Base-by-base conservation (phyloP, 2,888 invertebrate genomes). In the Trichogramma dendrolimi region DNA sequence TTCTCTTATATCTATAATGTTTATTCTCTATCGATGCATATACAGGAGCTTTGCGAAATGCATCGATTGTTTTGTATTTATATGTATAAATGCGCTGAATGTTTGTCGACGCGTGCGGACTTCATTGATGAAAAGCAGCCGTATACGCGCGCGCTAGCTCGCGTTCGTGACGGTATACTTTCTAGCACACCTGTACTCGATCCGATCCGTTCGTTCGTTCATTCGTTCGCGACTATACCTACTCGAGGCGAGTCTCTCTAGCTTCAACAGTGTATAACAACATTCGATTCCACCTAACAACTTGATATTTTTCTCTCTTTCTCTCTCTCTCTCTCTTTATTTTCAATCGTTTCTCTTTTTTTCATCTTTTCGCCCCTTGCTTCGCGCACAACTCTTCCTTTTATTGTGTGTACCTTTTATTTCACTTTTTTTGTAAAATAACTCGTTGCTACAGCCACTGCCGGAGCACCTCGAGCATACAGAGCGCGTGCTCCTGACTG, bases 291-390 rank as follows among this genome's bases (percentile, higher is more conserved):
- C 27, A 27, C 27, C 27, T 2, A 27, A 27, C 27, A 27, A 27
- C 27, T 27, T 27, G 27, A 27, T 27, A 1, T 27, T 27, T 27
- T 27, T 27, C 27, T 27, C 27, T 27, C 27, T 27, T 27, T 27
- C 51, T 49, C 42, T 46, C 61, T 14, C 56, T 57, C 64, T 39
- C 50, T 51, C 27, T 58, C 54, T 61, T 55, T 56, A 59, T 61
- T 63, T 56, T 54, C 58, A 57, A 50, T 61, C 59, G 27, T 3
- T 27, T 61, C 61, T 51, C 46, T 7, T 43, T 51, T 53, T 58
- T 52, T 57, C 48, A 49, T 14, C 41, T 47, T 27, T 51, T 47
- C 62, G 7, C 11, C 14, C 47, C 44, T 51, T 51, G 38, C 14
- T 50, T 50, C 42, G 14, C 38, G 50, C n/a, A 38, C 42, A 27